Conservation (phyloP, 2,797 vertebrate species). For the Nannoperca obscura region DNA sequence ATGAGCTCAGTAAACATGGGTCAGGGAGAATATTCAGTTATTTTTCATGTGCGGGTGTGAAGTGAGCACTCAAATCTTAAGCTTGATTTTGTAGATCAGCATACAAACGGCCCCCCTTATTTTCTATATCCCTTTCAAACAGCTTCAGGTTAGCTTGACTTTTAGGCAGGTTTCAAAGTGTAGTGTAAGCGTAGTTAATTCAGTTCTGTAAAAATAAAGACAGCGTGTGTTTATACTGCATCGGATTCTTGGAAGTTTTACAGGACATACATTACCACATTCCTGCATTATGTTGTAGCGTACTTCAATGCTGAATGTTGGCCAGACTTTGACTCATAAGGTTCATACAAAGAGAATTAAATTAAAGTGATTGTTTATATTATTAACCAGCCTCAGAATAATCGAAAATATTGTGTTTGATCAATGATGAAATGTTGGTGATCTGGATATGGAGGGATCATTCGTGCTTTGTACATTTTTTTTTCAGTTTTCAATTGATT, state of each 20-base stretch:
- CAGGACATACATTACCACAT: conserved; percentile 16
- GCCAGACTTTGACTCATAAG: conserved; percentile 7
- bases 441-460: background rate
- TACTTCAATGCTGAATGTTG: conserved; percentile 5
- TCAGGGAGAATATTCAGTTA: conserved; percentile 46
- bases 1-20: conserved; percentile 63
- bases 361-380: conserved; percentile 13
- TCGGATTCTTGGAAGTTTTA: conserved; percentile 29
- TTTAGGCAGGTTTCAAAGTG: background rate
- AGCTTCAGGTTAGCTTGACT: conserved; percentile 20
- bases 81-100: conserved; percentile 41
- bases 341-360: conserved; percentile 35
- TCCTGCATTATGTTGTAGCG: background rate
- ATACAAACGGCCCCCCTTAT: conserved; percentile 28
- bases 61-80: conserved; percentile 55
- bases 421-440: conserved; percentile 17
- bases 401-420: conserved; percentile 22
- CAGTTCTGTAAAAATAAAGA: conserved; percentile 41
- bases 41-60: conserved; percentile 48
- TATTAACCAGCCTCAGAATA: conserved; percentile 31
- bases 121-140: conserved; percentile 49
- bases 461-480: conserved; percentile 21
- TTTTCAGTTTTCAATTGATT: conserved; percentile 27
- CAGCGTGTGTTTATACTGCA: conserved; percentile 16
- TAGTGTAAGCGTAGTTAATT: conserved; percentile 20